Evolutionary conservation across 2,797 vertebrate genomes (phyloP), one percentile per base, ranked within the genome.

Genomic region (Platalea minor): DNA sequence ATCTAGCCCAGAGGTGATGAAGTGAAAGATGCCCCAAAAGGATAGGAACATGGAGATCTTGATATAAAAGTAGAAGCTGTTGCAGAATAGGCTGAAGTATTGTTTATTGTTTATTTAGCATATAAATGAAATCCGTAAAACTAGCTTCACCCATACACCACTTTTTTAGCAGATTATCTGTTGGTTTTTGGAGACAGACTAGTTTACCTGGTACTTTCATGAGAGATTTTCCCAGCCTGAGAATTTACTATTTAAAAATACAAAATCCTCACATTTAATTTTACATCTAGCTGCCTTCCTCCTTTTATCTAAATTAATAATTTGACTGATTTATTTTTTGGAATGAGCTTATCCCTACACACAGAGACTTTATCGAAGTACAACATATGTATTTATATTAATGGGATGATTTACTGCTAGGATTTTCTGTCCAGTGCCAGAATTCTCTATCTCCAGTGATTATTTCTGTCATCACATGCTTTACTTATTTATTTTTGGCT

Each of bases 381-480:
- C 14, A 64, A 5, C 57, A 41, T 65, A 29, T 76, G 13, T 87
- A 54, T 81, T 88, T 93, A 17, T 86, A 50, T 82, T 91, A 94
- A 67, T 26, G 60, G 35, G 51, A 56, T 91, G 67, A 89, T 85
- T 85, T 89, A 65, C 54, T 60, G 63, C 15, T 39, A 87, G 24
- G 20, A 73, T 90, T 79, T 94, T 93, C 63, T 85, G 37, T 77
- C 25, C 56, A 48, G 33, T 70, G 63, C 51, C 80, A 91, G 60
- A 60, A 31, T 59, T 63, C 23, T 79, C 17, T 85, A 12, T 87
- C 67, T 93, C 25, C 56, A 77, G 60, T 67, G 78, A 70, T 89
- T 85, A 79, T 76, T 91, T 93, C 88, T 89, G 89, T 96, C 88
- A 92, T 93, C 80, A 92, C 77, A 82, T 51, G 70, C 59, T 93